These are phyloP conservation scores for Coracias cyanogaster DNA, from an alignment of 2,797 vertebrate genomes.

Conservation along the genomic window DNA sequence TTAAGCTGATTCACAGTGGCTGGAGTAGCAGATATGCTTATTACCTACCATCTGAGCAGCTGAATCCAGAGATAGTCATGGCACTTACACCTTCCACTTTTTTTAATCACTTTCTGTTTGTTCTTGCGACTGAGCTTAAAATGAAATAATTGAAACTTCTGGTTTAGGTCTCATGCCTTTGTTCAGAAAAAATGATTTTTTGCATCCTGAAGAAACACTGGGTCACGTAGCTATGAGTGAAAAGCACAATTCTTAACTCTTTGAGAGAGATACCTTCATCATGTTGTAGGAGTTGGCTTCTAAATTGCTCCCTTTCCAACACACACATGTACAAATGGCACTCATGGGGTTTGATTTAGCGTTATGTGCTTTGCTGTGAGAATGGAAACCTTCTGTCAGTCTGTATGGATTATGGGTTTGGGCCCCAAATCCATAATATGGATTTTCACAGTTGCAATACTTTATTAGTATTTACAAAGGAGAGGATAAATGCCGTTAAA, in stretches of 20 bases:
- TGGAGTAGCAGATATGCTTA: background rate
- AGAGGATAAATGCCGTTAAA: background rate
- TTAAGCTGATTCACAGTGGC: background rate
- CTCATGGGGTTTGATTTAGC: background rate
- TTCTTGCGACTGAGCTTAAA: background rate
- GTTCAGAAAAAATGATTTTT: background rate
- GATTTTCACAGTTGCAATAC: background rate
- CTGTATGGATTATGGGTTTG: background rate
- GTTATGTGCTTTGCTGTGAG: background rate
- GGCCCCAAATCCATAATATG: background rate
- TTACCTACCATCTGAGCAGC: background rate
- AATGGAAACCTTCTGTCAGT: background rate
- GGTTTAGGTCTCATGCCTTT: background rate
- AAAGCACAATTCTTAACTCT: background rate
- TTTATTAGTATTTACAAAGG: background rate
- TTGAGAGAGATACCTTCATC: fast-evolving
- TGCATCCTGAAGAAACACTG: background rate
- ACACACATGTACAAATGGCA: fast-evolving
- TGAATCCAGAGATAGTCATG: background rate
- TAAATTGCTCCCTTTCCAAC: background rate
- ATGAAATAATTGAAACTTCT: background rate
- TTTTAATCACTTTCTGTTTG: background rate
- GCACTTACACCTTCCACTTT: background rate
- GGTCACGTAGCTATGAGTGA: background rate
- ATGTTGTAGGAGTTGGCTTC: background rate